Evolutionary conservation across 1,140 invertebrate species (phyloP), one percentile per base, ranked within the genome.

Genomic region (Portunus trituberculatus): DNA sequence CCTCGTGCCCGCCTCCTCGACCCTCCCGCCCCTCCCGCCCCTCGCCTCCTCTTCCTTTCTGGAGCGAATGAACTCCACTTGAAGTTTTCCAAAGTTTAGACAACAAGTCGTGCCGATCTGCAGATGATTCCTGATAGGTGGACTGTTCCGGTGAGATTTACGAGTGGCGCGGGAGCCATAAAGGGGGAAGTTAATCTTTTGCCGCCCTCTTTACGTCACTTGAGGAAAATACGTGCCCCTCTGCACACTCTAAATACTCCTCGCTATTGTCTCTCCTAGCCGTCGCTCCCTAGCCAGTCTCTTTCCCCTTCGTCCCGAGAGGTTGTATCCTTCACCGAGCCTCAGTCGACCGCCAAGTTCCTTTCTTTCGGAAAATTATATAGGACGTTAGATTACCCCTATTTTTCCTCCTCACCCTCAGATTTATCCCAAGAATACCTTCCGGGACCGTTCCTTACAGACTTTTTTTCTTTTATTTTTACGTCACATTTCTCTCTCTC

Each of bases 401-500:
- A 45, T 32, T 45, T 32, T 88, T n/a, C 46, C 16, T 88, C 4
- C 32, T 25, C 87, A 7, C 31, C 25, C 28, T 2, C n/a, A 14
- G 0, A 7, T 39, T n/a, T n/a, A 20, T 48, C 29, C 7, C 0
- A 10, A 59, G 16, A 59, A 59, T 59, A 59, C 0, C 2, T 59
- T 20, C 10, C 10, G 52, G 8, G 8, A 14, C 10, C 2, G 3
- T 59, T 59, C 52, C 12, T 59, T 10, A 59, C 10, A 59, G 16
- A 39, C 86, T 88, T 52, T 92, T 8, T 67, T 31, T 31, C 91
- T 67, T n/a, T 67, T 20, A 25, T 45, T 4, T 45, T 32, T 16
- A 4, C 16, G 45, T 52, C 90, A 25, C 90, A 25, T 91, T 46
- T 91, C 90, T 91, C 90, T 91, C 90, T 91, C 90, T 91, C 90